Conservation (phyloP, 2,797 vertebrate genomes). For the Orestias chungarensis region DNA sequence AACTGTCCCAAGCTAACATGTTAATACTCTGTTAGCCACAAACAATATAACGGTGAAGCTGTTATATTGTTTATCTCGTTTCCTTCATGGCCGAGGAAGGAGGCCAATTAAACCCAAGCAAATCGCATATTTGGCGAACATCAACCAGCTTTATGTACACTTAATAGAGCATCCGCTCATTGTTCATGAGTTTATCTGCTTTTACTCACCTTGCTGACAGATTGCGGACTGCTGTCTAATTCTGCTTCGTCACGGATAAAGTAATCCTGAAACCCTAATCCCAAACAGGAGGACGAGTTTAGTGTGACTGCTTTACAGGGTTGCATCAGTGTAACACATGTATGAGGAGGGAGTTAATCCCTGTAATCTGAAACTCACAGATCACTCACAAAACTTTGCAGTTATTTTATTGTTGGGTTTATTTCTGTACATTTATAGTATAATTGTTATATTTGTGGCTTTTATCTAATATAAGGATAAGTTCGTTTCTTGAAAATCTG, state of each 20-base stretch:
- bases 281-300: background rate
- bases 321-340: background rate
- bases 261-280: conserved; percentile 60
- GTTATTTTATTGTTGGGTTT: too few relatives aligned
- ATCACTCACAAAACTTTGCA: too few relatives aligned
- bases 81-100: too few relatives aligned
- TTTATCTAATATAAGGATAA: too few relatives aligned
- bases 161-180: background rate
- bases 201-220: conserved; percentile 48
- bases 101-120: too few relatives aligned
- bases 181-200: background rate
- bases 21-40: too few relatives aligned
- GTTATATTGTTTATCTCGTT: too few relatives aligned
- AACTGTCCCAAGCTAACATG: background rate
- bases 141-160: background rate
- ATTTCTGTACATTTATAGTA: too few relatives aligned
- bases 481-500: too few relatives aligned
- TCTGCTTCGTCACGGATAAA: conserved; percentile 73
- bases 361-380: background rate
- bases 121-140: too few relatives aligned
- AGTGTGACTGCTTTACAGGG: background rate
- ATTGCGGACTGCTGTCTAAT: conserved; percentile 49
- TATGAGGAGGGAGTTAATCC: background rate
- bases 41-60: too few relatives aligned
- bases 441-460: too few relatives aligned